Percentiles rank a stretch among this genome's conserved stretches.
phyloP scores from a whole-genome alignment of 2,888 invertebrate species.

The Drosophila greeni region DNA sequence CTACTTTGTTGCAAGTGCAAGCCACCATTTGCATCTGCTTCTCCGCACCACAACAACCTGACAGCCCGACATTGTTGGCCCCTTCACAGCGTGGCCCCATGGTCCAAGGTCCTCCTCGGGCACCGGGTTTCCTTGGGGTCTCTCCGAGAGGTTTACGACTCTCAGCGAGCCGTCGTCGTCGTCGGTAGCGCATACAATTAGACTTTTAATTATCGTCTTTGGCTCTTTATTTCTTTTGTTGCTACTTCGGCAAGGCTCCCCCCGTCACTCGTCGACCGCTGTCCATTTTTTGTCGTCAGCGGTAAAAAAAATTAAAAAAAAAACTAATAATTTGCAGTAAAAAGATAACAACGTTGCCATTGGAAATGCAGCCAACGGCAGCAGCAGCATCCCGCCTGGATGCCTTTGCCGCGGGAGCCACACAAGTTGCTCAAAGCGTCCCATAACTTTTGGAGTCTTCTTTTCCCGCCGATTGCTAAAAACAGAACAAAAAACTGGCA shows the following conservation, averaged over 20 bases:
- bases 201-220: slow-evolving; percentile 67
- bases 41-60: slow-evolving; percentile 16
- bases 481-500: slow-evolving; percentile 59
- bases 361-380: slow-evolving; percentile 36
- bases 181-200: slow-evolving; percentile 69
- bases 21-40: slow-evolving; percentile 7
- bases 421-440: slow-evolving; percentile 58
- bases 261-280: slow-evolving; percentile 10
- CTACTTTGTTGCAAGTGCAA: slow-evolving; percentile 36
- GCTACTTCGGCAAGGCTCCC: slow-evolving; percentile 14
- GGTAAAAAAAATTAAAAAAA: slow-evolving; percentile 41
- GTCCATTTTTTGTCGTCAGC: slow-evolving; percentile 58
- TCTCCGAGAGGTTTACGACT: slow-evolving; percentile 52
- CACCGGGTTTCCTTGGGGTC: slow-evolving; percentile 2
- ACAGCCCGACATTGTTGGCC: slow-evolving; percentile 35
- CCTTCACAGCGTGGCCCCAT: slow-evolving; percentile 21
- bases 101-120: slow-evolving; percentile 16
- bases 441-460: slow-evolving; percentile 50
- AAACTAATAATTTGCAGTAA: slow-evolving; percentile 73
- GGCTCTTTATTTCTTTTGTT: slow-evolving; percentile 41
- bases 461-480: slow-evolving; percentile 25
- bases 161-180: slow-evolving; percentile 39
- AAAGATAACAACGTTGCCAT: slow-evolving; percentile 71
- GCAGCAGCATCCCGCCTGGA: slow-evolving; percentile 8
- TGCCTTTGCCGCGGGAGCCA: slow-evolving; percentile 47